These are phyloP conservation scores for Zaprionus lineosus DNA, from an alignment of 2,888 invertebrate genomes.

Conservation along the genomic window DNA sequence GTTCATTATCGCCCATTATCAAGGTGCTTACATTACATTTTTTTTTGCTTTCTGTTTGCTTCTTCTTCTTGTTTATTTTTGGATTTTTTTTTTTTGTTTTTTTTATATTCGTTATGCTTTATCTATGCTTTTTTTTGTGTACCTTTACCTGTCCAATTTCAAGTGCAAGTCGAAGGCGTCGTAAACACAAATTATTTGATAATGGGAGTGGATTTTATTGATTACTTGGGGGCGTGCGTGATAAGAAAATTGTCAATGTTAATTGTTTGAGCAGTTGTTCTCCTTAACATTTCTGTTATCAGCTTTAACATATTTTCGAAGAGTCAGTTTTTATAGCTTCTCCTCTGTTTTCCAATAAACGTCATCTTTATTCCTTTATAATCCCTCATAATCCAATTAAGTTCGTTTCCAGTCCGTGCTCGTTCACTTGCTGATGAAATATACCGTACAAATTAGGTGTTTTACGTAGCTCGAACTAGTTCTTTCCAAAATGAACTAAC, in stretches of 20 bases:
- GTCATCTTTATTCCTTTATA: no score
- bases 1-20: conserved; percentile 68
- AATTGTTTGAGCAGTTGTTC: conserved; percentile 20
- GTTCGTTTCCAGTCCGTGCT: no score
- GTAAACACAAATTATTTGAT: conserved; percentile 47
- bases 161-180: conserved; percentile 46
- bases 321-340: no score
- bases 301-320: no score
- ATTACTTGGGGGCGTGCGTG: background rate
- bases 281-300: no score
- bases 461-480: no score
- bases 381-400: no score
- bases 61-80: conserved; percentile 10
- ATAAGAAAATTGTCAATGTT: conserved; percentile 17
- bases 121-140: conserved; percentile 1
- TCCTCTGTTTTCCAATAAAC: no score
- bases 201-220: background rate
- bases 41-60: conserved; percentile 16
- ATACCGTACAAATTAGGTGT: no score
- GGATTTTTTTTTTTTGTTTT: conserved; percentile 29
- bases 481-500: no score
- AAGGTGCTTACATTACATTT: conserved; percentile 52
- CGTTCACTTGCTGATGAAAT: no score
- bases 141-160: conserved; percentile 19
- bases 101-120: conserved; percentile 6